Conservation (phyloP, 2,888 invertebrate genomes). For the Horisme vitalbata region DNA sequence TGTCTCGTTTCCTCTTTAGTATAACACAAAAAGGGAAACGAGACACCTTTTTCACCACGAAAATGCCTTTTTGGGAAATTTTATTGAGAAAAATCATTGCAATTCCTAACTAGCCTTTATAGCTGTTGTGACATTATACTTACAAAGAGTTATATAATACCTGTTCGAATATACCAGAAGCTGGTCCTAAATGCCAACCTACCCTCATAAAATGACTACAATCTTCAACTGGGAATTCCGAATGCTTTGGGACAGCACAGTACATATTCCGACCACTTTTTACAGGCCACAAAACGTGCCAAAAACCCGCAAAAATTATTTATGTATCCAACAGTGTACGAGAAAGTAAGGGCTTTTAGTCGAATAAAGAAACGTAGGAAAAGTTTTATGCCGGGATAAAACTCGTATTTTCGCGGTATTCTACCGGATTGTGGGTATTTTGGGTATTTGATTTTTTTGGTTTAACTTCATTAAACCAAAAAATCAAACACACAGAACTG, state of each 20-base stretch:
- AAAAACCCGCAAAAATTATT: constrained; percentile 30
- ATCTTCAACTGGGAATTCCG: constrained; percentile 7
- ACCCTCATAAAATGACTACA: constrained; percentile 17
- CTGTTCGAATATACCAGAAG: no score
- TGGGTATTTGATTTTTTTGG: neutral
- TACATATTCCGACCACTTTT: constrained; percentile 28
- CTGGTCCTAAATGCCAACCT: no score
- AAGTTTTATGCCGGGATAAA: constrained; percentile 15
- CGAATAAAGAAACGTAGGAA: constrained; percentile 19
- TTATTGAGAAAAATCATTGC: no score
- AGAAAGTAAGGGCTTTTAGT: constrained; percentile 21
- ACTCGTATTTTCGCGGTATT: constrained; percentile 12
- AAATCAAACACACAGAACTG: no score
- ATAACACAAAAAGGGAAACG: no score
- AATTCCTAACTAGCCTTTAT: no score
- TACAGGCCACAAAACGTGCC: constrained; percentile 34
- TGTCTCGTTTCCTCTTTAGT: no score
- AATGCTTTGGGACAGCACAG: constrained; percentile 6
- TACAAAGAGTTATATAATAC: no score
- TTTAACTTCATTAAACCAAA: no score
- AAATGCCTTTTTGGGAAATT: no score
- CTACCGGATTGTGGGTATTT: constrained; percentile 1
- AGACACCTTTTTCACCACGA: no score
- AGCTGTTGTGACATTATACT: no score
- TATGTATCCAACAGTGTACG: constrained; percentile 22